Conservation (phyloP, 2,113 vertebrate species). For the Chaetops frenatus region DNA sequence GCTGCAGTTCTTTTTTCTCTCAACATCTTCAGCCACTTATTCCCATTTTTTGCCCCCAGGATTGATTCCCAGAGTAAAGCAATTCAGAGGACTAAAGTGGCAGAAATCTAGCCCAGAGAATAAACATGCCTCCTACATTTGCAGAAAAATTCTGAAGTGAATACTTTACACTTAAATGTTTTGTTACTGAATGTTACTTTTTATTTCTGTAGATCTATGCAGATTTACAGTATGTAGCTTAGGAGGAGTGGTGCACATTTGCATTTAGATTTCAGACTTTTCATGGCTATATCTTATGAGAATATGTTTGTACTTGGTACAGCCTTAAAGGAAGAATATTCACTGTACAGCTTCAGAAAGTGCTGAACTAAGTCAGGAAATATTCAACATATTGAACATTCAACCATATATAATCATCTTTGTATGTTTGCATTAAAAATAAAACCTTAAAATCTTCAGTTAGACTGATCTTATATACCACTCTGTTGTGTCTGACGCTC, state of each 20-base stretch:
- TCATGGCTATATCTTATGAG: not conserved
- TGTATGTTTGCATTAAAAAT: not conserved
- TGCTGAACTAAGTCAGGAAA: not conserved
- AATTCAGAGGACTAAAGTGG: not conserved
- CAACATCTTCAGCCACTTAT: not conserved
- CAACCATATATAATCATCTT: not conserved
- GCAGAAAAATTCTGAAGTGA: not conserved
- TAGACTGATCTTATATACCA: not conserved
- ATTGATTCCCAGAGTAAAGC: not conserved
- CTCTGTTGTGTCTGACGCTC: not conserved
- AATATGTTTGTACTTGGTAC: not conserved
- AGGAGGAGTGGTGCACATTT: not conserved
- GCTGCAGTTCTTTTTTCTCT: not conserved
- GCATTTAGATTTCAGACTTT: not conserved
- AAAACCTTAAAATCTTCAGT: not conserved
- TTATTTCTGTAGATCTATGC: not conserved
- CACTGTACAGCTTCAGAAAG: not conserved
- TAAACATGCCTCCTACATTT: not conserved
- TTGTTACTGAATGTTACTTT: not conserved
- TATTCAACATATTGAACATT: not conserved
- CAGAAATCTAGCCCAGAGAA: not conserved
- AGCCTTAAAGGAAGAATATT: not conserved
- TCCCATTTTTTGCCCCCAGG: fast-evolving
- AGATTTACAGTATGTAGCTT: not conserved
- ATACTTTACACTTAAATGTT: not conserved